Percentiles rank a stretch among this genome's conserved stretches.
Evolutionary conservation across 2,797 vertebrate genomes (phyloP).

Genomic region (Clarias laeviceps): DNA sequence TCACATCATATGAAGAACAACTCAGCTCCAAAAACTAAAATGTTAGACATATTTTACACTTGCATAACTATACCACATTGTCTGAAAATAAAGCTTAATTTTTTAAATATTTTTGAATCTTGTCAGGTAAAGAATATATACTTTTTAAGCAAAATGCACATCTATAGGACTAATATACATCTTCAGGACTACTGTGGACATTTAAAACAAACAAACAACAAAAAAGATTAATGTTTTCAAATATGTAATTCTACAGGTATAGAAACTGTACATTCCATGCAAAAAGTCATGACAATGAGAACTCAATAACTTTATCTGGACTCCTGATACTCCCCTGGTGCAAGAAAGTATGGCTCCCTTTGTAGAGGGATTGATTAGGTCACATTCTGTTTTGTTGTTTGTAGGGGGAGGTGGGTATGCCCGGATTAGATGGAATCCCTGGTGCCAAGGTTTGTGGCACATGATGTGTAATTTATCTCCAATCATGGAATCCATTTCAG

Average conservation of each 20-base stretch:
- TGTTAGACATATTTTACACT: background rate
- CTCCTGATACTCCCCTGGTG: constrained; percentile 27
- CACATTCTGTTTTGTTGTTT: constrained; percentile 68
- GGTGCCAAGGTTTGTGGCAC: constrained; percentile 86
- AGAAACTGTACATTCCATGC: background rate
- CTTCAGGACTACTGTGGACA: background rate
- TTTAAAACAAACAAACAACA: background rate
- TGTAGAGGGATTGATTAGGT: constrained; percentile 52
- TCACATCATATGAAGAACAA: constrained; percentile 23
- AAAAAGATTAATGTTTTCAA: background rate
- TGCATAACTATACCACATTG: background rate
- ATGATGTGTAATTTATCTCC: constrained; percentile 54
- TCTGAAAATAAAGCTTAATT: background rate
- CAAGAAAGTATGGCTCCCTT: constrained; percentile 44
- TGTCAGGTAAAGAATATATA: background rate
- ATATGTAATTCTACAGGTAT: background rate
- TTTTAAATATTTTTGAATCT: background rate
- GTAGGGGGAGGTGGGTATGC: constrained; percentile 87
- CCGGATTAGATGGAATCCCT: constrained; percentile 84
- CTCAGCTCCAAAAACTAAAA: background rate
- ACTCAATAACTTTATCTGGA: background rate
- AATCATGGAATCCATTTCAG: constrained; percentile 32
- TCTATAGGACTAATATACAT: background rate
- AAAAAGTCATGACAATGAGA: background rate
- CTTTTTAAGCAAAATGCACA: background rate